Evolutionary conservation across 2,888 invertebrate species (phyloP).

Genomic region (Tineola bisselliella): DNA sequence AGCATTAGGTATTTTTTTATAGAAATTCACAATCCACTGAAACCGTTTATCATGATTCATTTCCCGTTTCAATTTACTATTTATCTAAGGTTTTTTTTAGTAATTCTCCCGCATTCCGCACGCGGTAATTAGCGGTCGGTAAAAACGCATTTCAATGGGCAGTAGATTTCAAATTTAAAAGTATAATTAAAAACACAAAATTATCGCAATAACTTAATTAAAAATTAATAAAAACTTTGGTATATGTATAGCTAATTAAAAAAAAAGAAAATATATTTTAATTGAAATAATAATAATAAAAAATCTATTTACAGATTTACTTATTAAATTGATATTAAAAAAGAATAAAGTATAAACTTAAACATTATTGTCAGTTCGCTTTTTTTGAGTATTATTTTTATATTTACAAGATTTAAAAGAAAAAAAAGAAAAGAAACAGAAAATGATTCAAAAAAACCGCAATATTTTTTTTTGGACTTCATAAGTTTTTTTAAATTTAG

Average conservation of each 20-base stretch:
- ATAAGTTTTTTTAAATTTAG: not conserved
- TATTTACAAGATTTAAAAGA: constrained; percentile 43
- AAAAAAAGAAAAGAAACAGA: not conserved
- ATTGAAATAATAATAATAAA: constrained; percentile 24
- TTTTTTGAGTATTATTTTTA: constrained; percentile 51
- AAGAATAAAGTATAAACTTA: constrained; percentile 41
- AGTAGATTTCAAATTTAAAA: too few relatives aligned
- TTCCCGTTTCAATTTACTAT: too few relatives aligned
- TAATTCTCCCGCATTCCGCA: too few relatives aligned
- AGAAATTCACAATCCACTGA: too few relatives aligned
- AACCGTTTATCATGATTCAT: too few relatives aligned
- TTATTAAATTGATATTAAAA: constrained; percentile 33
- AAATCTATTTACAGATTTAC: constrained; percentile 49
- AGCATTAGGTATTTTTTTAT: too few relatives aligned
- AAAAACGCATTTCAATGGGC: too few relatives aligned
- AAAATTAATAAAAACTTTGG: constrained; percentile 65
- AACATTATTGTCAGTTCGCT: constrained; percentile 66
- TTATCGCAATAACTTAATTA: constrained; percentile 22
- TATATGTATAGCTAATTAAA: constrained; percentile 37
- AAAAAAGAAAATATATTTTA: not conserved
- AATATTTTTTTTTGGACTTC: not conserved
- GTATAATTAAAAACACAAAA: not conserved
- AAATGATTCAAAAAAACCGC: not conserved
- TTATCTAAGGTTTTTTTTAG: too few relatives aligned
- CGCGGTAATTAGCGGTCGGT: too few relatives aligned